These are phyloP conservation scores for Anas acuta DNA, from an alignment of 2,797 vertebrate genomes.

Conservation along the genomic window DNA sequence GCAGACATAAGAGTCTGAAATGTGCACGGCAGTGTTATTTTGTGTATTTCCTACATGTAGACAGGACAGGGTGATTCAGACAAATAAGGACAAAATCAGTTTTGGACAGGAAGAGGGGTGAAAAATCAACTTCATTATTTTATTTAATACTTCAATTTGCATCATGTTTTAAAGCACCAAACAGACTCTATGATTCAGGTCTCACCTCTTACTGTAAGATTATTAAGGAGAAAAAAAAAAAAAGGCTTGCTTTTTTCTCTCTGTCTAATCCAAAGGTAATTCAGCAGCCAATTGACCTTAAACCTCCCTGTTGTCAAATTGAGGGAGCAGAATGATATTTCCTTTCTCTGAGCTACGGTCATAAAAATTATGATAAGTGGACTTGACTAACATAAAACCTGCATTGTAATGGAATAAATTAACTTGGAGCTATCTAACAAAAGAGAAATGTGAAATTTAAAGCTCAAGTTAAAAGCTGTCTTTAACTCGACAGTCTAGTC, in stretches of 20 bases:
- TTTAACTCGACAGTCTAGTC: neutral
- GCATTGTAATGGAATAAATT: neutral
- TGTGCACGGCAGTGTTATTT: neutral
- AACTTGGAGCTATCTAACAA: neutral
- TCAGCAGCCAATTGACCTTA: neutral
- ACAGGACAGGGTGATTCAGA: neutral
- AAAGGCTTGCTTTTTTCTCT: neutral
- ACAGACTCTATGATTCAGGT: neutral
- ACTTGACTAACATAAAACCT: constrained; percentile 18
- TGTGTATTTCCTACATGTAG: neutral
- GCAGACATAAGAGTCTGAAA: neutral
- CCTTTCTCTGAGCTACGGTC: constrained; percentile 4
- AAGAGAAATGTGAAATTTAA: constrained; percentile 13
- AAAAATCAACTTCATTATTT: neutral
- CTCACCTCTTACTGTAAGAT: neutral
- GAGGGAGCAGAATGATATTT: neutral
- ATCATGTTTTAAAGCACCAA: neutral
- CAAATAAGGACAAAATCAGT: neutral
- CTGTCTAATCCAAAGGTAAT: neutral
- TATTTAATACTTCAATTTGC: neutral
- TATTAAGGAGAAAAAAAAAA: neutral
- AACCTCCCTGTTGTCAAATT: neutral
- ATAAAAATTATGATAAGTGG: neutral
- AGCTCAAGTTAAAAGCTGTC: constrained; percentile 18
- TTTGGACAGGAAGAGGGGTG: neutral